Conservation (phyloP, 2,888 invertebrate genomes). For the Acrobasis suavella region DNA sequence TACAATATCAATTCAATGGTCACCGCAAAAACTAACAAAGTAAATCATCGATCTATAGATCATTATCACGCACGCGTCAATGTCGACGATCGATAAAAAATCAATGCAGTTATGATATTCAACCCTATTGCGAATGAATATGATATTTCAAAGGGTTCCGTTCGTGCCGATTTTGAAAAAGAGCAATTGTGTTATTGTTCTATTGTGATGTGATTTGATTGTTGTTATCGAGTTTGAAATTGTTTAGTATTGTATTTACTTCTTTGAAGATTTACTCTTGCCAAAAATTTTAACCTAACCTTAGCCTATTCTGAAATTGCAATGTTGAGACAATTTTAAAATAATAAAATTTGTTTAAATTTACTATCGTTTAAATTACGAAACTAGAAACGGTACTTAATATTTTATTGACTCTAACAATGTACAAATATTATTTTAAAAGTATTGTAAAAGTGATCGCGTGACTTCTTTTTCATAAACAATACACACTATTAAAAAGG, state of each 20-base stretch:
- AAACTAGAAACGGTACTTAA: too few species aligned
- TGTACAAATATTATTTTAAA: too few species aligned
- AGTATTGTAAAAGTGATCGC: too few species aligned
- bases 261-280: not conserved
- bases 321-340: too few species aligned
- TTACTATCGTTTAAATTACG: too few species aligned
- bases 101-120: conserved; percentile 60
- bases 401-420: too few species aligned
- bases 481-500: not conserved
- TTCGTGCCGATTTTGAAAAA: conserved; percentile 39
- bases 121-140: conserved; percentile 56
- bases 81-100: conserved; percentile 59
- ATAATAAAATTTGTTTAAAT: too few species aligned
- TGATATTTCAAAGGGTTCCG: conserved; percentile 69
- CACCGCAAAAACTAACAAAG: conserved; percentile 56
- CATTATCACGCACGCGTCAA: conserved; percentile 64
- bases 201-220: conserved; percentile 34
- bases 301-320: too few species aligned
- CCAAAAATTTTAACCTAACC: too few species aligned
- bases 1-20: conserved; percentile 39
- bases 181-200: conserved; percentile 53
- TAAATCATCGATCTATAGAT: conserved; percentile 59
- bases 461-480: too few species aligned
- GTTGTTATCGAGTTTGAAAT: conserved; percentile 30
- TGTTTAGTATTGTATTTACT: conserved; percentile 16